A percentile compares a stretch with the other conserved stretches of the same genome.
These are phyloP conservation scores for Seladonia tumulorum DNA, from an alignment of 2,888 invertebrate species.

Conservation along the genomic window DNA sequence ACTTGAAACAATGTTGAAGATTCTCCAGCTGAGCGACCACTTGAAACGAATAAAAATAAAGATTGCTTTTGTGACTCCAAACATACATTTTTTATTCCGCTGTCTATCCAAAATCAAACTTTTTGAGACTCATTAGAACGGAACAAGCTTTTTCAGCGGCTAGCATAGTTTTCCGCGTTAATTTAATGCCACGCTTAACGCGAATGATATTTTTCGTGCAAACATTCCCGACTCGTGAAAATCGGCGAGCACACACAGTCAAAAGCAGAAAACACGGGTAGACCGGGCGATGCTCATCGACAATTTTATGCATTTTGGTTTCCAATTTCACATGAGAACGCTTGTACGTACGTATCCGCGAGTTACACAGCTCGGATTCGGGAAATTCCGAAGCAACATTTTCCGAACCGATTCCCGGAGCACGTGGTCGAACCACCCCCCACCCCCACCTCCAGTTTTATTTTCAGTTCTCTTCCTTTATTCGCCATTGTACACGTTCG, in stretches of 20 bases:
- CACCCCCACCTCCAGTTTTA: slow-evolving; percentile 23
- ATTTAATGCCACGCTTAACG: slow-evolving; percentile 47
- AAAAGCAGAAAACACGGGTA: slow-evolving; percentile 3
- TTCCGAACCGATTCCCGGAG: slow-evolving; percentile 9
- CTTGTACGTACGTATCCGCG: slow-evolving; percentile 22
- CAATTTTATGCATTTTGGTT: slow-evolving; percentile 35
- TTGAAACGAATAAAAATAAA: background rate
- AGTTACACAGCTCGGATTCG: slow-evolving; percentile 8
- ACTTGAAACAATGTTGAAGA: background rate
- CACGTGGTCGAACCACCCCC: background rate
- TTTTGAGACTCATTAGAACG: background rate
- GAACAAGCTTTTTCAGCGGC: background rate
- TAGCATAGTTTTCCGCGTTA: slow-evolving; percentile 15
- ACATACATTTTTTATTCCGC: background rate
- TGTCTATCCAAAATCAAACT: background rate
- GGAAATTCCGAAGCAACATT: slow-evolving; percentile 26
- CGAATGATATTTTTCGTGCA: slow-evolving; percentile 35
- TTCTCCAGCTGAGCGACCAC: background rate
- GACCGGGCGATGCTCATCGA: slow-evolving; percentile 13
- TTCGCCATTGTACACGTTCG: slow-evolving; percentile 6
- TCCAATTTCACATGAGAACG: slow-evolving; percentile 36
- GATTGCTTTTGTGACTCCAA: background rate
- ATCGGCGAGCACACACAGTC: background rate
- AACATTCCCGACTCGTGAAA: slow-evolving; percentile 21
- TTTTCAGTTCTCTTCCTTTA: slow-evolving; percentile 34